Base-by-base conservation (phyloP, 2,888 invertebrate genomes). In the Xylota segnis region DNA sequence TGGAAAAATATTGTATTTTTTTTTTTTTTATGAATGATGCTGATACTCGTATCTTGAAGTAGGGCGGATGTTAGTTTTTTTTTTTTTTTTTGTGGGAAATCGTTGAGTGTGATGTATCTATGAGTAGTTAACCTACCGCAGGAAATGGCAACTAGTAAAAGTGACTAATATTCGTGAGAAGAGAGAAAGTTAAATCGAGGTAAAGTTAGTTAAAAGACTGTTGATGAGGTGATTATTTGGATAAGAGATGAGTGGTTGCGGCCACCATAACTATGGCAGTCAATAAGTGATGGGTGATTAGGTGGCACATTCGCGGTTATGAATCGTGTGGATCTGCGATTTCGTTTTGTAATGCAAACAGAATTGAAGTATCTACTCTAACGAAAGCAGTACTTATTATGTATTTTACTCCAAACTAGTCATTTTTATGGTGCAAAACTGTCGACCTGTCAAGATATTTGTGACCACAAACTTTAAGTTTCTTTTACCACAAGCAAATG, bases 31-130 rank as follows among this genome's bases (percentile, higher is more conserved):
- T 4, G 27, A 27, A 52, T 23, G 12, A 27, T 27, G 23, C 52
- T 29, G n/a, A 29, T n/a, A n/a, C n/a, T n/a, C n/a, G n/a, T n/a
- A 14, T n/a, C 54, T 54, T 29, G 29, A 29, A 29, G 54, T 54
- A 14, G 54, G 23, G 29, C 56, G 32, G 56, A 32, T 32, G 10
- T 43, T 1, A n/a, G 40, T 40, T 12, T 6, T 14, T 14, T 14
- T 43, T n/a, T 4, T 43, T 14, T 14, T 43, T n/a, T 4, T 43
- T 14, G 14, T 43, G 43, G 5, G 40, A 40, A 40, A 40, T 12
- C 40, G 12, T 7, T 54, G 6, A 14, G 6, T 54, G 9, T 34
- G 32, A 56, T 56, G 56, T 50, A 50, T 50, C 50, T 50, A 50
- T 23, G 50, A 32, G 32, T 10, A 16, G 14, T 16, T 29, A 23